These are phyloP conservation scores for Arrhamphus sclerolepis DNA, from an alignment of 2,797 vertebrate genomes.

Conservation along the genomic window DNA sequence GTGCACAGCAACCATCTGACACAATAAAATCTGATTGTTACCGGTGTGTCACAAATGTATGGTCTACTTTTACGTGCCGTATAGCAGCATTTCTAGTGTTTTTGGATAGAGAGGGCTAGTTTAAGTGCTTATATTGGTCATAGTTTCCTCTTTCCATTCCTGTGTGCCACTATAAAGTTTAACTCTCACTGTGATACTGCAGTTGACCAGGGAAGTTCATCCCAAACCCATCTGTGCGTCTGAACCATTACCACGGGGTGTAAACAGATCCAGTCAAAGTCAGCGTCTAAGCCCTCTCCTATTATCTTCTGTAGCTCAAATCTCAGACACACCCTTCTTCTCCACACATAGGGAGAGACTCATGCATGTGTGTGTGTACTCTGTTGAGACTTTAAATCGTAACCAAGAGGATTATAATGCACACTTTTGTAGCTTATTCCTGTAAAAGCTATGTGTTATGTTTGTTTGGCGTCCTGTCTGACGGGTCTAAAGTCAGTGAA, in stretches of 20 bases:
- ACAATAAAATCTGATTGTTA: background rate
- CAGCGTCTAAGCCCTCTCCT: conserved; percentile 51
- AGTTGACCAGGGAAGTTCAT: conserved; percentile 35
- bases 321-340: conserved; percentile 74
- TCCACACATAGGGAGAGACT: conserved; percentile 6
- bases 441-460: background rate
- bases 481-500: conserved; percentile 24
- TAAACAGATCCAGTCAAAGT: conserved; percentile 68
- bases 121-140: background rate
- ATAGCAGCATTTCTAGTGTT: background rate
- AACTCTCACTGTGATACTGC: conserved; percentile 15
- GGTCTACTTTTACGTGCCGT: background rate
- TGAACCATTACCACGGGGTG: conserved; percentile 62
- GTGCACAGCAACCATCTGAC: background rate
- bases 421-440: background rate
- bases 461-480: conserved; percentile 12
- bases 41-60: too few relatives aligned
- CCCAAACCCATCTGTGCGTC: conserved; percentile 34
- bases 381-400: background rate
- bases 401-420: background rate
- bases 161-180: conserved; percentile 11
- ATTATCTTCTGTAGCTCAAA: conserved; percentile 57
- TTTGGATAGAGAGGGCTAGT: background rate
- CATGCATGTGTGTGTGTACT: background rate
- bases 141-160: background rate